These are phyloP conservation scores for Archaeoteleia sp. DNA, from an alignment of 2,888 invertebrate genomes.

Conservation along the genomic window DNA sequence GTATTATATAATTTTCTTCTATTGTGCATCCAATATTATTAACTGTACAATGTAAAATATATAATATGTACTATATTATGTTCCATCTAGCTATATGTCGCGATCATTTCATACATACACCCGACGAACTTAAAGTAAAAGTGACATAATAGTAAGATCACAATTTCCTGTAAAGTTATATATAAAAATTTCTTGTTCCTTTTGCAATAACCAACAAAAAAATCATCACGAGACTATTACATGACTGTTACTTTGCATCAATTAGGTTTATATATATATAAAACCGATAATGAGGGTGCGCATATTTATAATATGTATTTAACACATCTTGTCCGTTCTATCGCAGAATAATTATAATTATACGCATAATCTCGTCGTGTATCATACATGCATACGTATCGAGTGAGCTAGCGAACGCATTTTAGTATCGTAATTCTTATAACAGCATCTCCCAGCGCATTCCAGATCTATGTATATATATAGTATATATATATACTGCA, in stretches of 20 bases:
- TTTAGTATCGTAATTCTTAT: conserved; percentile 37
- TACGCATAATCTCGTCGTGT: conserved; percentile 52
- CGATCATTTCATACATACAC: conserved; percentile 48
- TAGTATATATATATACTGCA: conserved; percentile 58
- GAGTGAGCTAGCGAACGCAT: conserved; percentile 49
- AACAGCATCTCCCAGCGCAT: conserved; percentile 27
- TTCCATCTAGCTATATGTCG: conserved; percentile 69
- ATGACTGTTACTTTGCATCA: conserved; percentile 7
- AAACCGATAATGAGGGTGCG: conserved; percentile 47
- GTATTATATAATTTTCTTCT: conserved; percentile 52
- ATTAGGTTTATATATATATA: conserved; percentile 44
- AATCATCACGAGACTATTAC: conserved; percentile 3
- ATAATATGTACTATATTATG: conserved; percentile 54
- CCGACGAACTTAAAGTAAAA: conserved; percentile 24
- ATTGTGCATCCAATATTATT: conserved; percentile 57
- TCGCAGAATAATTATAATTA: conserved; percentile 50
- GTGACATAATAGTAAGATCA: conserved; percentile 15
- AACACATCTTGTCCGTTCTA: conserved; percentile 49
- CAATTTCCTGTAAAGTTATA: conserved; percentile 9
- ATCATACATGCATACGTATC: conserved; percentile 54
- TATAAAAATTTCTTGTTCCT: conserved; percentile 10
- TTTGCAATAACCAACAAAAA: conserved; percentile 15
- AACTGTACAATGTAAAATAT: conserved; percentile 74
- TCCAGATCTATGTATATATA: conserved; percentile 15
- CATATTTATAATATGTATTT: conserved; percentile 48